These are phyloP conservation scores for Amblyopsis rosae DNA, from an alignment of 2,113 vertebrate species.

Conservation along the genomic window DNA sequence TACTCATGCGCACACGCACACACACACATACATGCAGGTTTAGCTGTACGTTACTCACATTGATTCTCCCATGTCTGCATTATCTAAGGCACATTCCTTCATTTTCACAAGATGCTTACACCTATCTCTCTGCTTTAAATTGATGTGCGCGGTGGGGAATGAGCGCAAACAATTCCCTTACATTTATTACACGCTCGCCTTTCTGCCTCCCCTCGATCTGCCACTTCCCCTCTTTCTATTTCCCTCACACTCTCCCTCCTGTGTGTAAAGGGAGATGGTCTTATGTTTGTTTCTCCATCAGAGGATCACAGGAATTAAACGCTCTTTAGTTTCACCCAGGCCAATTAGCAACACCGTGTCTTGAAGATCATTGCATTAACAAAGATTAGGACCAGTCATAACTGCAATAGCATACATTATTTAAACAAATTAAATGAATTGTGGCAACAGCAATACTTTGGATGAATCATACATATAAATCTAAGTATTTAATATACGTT, in stretches of 20 bases:
- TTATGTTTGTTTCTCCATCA: conserved; percentile 10
- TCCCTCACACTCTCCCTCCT: neutral
- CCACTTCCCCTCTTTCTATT: neutral
- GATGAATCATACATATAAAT: too few relatives aligned
- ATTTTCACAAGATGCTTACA: conserved; percentile 23
- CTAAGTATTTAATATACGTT: too few relatives aligned
- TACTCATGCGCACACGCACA: conserved; percentile 4
- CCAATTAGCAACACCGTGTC: conserved; percentile 53
- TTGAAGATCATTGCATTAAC: conserved; percentile 46
- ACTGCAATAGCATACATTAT: conserved; percentile 63
- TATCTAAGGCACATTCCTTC: conserved; percentile 17
- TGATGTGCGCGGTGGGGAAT: conserved; percentile 21
- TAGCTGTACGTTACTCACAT: conserved; percentile 33
- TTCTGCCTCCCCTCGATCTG: neutral
- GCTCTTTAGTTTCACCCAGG: conserved; percentile 37
- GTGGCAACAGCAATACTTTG: neutral
- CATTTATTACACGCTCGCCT: neutral
- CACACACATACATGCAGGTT: conserved; percentile 6
- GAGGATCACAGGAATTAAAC: conserved; percentile 29
- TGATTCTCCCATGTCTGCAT: conserved; percentile 9
- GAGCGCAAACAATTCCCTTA: neutral
- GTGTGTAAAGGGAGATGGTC: conserved; percentile 13
- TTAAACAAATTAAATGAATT: conserved; percentile 27
- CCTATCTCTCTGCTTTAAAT: conserved; percentile 17
- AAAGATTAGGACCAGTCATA: conserved; percentile 57